Evolutionary conservation across 2,797 vertebrate genomes (phyloP), one percentile per base, ranked within the genome.

Genomic region (Pangasius krempfi): DNA sequence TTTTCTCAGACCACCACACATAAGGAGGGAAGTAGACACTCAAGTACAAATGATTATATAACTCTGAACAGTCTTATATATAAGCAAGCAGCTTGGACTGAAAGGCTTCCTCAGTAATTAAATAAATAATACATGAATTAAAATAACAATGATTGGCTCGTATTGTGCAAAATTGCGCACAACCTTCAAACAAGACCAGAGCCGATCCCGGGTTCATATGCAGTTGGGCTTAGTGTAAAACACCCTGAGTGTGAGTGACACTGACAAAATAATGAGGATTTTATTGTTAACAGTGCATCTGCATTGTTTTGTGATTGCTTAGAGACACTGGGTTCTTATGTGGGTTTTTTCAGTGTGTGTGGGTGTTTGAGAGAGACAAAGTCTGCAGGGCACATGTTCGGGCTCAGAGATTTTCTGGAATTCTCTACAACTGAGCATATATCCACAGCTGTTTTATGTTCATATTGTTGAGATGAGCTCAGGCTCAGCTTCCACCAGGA

Each of bases 301-400:
- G 60, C 52, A 81, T 68, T 85, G 70, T 80, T 80, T 47, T 68
- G 47, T 52, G 47, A 68, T 68, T 14, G n/a, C 68, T 68, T 30
- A 6, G 82, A 80, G 76, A 66, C 30, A 56, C 22, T 80, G 58
- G 20, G 30, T 52, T 73, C 52, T 80, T 56, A 52, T 79, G 30
- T 66, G n/a, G n/a, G n/a, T 6, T 60, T 52, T 37, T 58, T 80
- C 20, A 13, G 2, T 47, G 25, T 76, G 79, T 83, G 79, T 47
- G 50, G 70, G 79, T 83, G 76, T 87, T 52, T 87, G 33, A 30
- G 37, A 68, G 52, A 84, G 22, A 60, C 18, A 50, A 2, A 64
- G 87, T 86, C 84, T 88, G 89, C 50, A 64, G 50, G 70, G 79
- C 87, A 88, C 79, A 88, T 90, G 78, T 88, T 85, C 80, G 68